A percentile compares a stretch with the other conserved stretches of the same genome.
phyloP scores from a whole-genome alignment of 2,797 vertebrate genomes.

The Gila robusta region DNA sequence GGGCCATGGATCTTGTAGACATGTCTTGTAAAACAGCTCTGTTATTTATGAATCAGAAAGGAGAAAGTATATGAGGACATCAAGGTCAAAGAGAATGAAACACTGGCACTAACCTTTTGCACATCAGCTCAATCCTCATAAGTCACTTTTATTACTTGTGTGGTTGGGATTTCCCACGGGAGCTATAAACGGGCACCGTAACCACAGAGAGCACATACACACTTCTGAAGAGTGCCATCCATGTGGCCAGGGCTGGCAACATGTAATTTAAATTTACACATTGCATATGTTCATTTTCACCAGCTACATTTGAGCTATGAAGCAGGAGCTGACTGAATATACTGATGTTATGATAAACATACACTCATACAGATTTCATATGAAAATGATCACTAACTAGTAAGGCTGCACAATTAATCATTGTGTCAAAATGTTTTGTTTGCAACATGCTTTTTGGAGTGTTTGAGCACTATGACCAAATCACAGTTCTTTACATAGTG shows the following conservation, averaged over 20 bases:
- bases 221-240: conserved; percentile 31
- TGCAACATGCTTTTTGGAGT: neutral
- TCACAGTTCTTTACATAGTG: neutral
- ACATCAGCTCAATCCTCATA: conserved; percentile 74
- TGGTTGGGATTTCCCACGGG: conserved; percentile 59
- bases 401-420: neutral
- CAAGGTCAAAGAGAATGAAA: conserved; percentile 74
- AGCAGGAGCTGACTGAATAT: neutral
- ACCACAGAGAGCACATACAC: conserved; percentile 42
- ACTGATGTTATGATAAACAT: neutral
- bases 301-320: neutral
- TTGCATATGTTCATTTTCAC: neutral
- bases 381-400: neutral
- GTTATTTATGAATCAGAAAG: conserved; percentile 69
- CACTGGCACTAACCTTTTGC: conserved; percentile 74
- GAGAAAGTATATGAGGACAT: conserved; percentile 73
- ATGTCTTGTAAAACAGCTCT: conserved; percentile 54
- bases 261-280: conserved; percentile 41
- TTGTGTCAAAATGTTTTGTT: neutral
- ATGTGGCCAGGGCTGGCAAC: conserved; percentile 18
- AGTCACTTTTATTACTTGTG: conserved; percentile 63
- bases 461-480: neutral
- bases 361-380: neutral
- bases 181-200: conserved; percentile 51
- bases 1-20: conserved; percentile 10